phyloP scores from a whole-genome alignment of 2,113 vertebrate genomes.

The Helogale parvula region DNA sequence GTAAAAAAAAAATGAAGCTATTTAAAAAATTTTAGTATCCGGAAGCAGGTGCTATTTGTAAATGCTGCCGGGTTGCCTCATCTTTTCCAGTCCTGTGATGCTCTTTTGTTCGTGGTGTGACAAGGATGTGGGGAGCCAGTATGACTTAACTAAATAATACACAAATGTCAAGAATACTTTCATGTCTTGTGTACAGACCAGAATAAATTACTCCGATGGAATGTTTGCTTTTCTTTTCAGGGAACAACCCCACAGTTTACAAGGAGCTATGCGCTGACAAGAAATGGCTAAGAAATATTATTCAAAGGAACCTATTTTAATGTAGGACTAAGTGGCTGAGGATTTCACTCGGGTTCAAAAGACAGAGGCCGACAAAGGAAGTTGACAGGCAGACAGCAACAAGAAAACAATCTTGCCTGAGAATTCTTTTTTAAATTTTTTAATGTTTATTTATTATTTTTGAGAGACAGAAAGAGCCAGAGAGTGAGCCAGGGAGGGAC shows the following conservation, averaged over 20 bases:
- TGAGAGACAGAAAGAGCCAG: no score
- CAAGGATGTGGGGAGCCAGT: conserved; percentile 13
- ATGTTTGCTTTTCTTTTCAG: conserved; percentile 68
- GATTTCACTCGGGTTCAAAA: conserved; percentile 56
- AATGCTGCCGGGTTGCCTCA: neutral
- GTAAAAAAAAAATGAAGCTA: conserved; percentile 74
- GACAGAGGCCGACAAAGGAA: neutral
- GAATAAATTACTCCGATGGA: conserved; percentile 49
- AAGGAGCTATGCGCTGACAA: conserved; percentile 55
- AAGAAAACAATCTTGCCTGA: conserved; percentile 30
- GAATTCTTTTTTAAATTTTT: neutral
- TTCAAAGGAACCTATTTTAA: conserved; percentile 62
- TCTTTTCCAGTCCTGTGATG: neutral
- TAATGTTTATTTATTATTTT: no score
- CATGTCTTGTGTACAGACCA: conserved; percentile 53
- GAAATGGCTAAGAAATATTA: conserved; percentile 62
- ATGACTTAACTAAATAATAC: conserved; percentile 66
- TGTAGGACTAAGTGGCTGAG: conserved; percentile 32
- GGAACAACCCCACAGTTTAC: conserved; percentile 54
- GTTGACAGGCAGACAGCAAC: conserved; percentile 24
- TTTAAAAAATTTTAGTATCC: conserved; percentile 22
- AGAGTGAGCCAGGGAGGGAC: no score
- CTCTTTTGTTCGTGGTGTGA: conserved; percentile 62
- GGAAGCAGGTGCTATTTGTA: conserved; percentile 37
- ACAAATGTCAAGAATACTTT: conserved; percentile 64